Conservation (phyloP, 2,113 vertebrate genomes). For the Labeo rohita region DNA sequence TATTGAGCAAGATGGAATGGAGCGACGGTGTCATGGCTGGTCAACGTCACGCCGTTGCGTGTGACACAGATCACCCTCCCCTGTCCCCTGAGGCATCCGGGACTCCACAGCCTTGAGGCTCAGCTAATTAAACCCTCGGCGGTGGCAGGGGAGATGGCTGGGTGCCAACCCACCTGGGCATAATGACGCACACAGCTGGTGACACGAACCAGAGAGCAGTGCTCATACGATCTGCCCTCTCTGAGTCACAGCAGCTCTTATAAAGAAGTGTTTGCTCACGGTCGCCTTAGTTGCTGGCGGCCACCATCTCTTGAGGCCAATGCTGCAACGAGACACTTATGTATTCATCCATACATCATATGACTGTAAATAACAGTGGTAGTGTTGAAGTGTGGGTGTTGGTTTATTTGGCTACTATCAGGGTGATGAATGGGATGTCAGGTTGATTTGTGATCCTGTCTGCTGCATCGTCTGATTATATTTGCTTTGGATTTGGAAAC, state of each 20-base stretch:
- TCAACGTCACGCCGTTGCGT: slow-evolving; percentile 63
- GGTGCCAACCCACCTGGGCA: slow-evolving; percentile 55
- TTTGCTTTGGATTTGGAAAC: slow-evolving; percentile 59
- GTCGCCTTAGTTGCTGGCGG: slow-evolving; percentile 11
- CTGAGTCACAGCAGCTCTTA: slow-evolving; percentile 43
- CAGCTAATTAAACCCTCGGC: slow-evolving; percentile 70
- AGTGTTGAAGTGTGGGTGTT: slow-evolving; percentile 10
- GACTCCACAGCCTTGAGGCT: slow-evolving; percentile 62
- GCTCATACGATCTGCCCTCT: slow-evolving; percentile 18
- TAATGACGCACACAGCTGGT: slow-evolving; percentile 45
- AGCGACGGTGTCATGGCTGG: slow-evolving; percentile 55
- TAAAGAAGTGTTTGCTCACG: slow-evolving; percentile 31
- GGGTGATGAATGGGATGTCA: slow-evolving; percentile 53
- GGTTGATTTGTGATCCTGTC: slow-evolving; percentile 56
- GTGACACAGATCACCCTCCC: slow-evolving; percentile 70
- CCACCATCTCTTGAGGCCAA: neutral
- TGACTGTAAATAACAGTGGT: slow-evolving; percentile 48
- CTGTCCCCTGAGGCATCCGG: slow-evolving; percentile 56
- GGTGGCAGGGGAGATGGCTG: slow-evolving; percentile 61
- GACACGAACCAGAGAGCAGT: slow-evolving; percentile 37
- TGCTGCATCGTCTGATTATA: slow-evolving; percentile 55
- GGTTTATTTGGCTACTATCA: slow-evolving; percentile 46
- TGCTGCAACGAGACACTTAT: slow-evolving; percentile 18
- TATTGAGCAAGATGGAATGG: slow-evolving; percentile 27
- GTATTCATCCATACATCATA: slow-evolving; percentile 51